Evolutionary conservation across 2,888 invertebrate species (phyloP), one percentile per base, ranked within the genome.

Genomic region (Homarus gammarus): DNA sequence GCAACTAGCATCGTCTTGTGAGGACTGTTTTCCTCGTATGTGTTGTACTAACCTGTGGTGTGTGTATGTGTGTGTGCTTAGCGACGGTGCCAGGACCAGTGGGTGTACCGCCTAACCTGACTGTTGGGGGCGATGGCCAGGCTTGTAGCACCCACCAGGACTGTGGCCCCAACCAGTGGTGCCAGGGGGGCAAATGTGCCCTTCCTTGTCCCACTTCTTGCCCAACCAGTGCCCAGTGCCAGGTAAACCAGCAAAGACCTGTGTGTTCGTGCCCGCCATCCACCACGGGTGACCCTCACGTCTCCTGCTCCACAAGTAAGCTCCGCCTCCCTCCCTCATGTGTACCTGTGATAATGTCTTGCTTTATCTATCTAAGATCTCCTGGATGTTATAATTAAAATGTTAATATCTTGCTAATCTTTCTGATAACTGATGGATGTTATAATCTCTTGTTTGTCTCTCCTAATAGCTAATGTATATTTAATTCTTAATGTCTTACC

Each of bases 251-350:
- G 70, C 92, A 93, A 68, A 84, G 84, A 18, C 91, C 92, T 27
- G 89, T 92, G 18, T 93, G 93, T 87, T 89, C 88, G n/a, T 93
- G 93, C 89, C 78, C 91, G 10, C 73, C 91, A 22, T 78, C 96
- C 89, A 97, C 97, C 93, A 95, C 96, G 85, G 98, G 98, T 33
- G 97, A 98, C 93, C 97, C 98, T 8, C 97, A 97, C 93, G 38
- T 78, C 10, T 51, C 78, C 36, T 92, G 92, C 73, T 49, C 68
- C 33, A 38, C 84, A 85, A 82, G 98, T 98, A 0, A 97, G 97
- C 94, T 40, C 85, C 81, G 77, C 85, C 10, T 64, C 64, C n/a
- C 1, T 27, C 64, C 5, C 5, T 27, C 27, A 64, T 27, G 8
- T 2, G 5, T 22, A n/a, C n/a, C 27, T 64, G 44, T n/a, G 44